phyloP scores from a whole-genome alignment of 2,797 vertebrate genomes.

The Petrocephalus sullivani region DNA sequence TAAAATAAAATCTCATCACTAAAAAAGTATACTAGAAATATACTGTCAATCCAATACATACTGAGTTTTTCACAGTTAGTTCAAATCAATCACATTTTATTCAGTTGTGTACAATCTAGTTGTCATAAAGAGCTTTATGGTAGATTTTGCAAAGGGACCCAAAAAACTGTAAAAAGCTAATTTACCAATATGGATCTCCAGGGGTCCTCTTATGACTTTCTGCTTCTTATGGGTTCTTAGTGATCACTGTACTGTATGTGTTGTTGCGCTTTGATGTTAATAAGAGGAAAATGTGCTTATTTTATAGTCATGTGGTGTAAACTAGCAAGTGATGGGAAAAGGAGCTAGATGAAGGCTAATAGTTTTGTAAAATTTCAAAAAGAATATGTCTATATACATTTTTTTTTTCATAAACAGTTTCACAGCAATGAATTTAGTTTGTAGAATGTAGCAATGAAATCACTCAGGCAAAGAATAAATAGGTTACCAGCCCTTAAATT shows the following conservation, averaged over 20 bases:
- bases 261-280: constrained; percentile 14
- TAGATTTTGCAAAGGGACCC: neutral
- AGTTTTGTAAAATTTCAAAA: neutral
- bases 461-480: neutral
- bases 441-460: neutral
- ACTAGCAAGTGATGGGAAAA: neutral
- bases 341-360: neutral
- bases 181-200: neutral
- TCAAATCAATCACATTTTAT: neutral
- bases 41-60: neutral
- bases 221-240: neutral
- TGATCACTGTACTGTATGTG: neutral
- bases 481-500: constrained; percentile 11
- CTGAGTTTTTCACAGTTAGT: neutral
- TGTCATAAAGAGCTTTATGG: neutral
- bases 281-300: neutral
- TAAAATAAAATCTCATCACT: neutral
- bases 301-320: neutral
- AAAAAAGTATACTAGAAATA: neutral
- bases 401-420: neutral
- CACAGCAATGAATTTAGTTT: neutral
- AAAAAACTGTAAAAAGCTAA: neutral
- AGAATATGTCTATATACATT: neutral
- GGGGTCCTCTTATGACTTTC: neutral
- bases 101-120: neutral